phyloP scores from a whole-genome alignment of 2,888 invertebrate genomes.

The Caenorhabditis uteleia region DNA sequence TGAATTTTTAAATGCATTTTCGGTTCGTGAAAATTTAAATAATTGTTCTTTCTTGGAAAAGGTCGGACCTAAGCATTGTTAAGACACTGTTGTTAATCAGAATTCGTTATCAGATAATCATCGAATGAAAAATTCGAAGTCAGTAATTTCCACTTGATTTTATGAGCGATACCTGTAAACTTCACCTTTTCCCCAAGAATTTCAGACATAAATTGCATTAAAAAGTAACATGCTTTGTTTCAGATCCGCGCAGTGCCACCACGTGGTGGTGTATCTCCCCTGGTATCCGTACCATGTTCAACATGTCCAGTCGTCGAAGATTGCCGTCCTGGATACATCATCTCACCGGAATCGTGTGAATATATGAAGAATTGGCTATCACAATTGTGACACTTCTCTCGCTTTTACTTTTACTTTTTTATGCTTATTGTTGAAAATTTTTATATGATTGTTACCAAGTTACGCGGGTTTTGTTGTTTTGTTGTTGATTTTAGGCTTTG shows the following conservation, averaged over 20 bases:
- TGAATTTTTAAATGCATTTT: no score
- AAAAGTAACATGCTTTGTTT: constrained; percentile 5
- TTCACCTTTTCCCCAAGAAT: neutral
- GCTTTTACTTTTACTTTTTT: no score
- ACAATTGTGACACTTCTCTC: no score
- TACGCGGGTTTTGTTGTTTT: neutral
- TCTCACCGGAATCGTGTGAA: constrained; percentile 65
- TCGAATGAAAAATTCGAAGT: no score
- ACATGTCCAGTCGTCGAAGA: constrained; percentile 64
- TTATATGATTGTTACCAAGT: neutral
- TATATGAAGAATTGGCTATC: constrained; percentile 61
- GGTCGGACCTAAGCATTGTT: no score
- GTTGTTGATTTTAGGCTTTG: constrained; percentile 9
- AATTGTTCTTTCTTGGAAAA: no score
- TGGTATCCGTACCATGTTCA: constrained; percentile 62
- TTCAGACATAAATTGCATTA: constrained; percentile 24
- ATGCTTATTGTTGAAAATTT: neutral
- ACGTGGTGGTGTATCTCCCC: constrained; percentile 24
- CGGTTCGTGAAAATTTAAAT: no score
- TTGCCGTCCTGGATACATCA: constrained; percentile 61
- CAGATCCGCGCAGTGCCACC: constrained; percentile 35
- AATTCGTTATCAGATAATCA: no score
- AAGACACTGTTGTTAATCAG: no score
- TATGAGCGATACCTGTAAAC: no score
- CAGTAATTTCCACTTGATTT: no score